Conservation (phyloP, 2,797 vertebrate species). For the Eutrigla gurnardus region DNA sequence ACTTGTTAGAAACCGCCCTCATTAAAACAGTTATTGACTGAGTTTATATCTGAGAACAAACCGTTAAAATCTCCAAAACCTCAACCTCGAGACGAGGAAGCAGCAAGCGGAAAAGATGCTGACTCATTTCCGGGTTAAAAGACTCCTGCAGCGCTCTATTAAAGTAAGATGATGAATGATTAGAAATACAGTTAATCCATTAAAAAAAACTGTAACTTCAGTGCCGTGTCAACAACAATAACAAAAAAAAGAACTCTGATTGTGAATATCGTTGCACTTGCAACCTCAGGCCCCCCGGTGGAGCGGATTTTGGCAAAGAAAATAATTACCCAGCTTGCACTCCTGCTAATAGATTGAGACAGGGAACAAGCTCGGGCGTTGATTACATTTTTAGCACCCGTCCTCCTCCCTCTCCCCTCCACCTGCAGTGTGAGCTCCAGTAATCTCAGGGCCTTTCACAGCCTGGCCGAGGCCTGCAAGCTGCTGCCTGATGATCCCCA, state of each 20-base stretch:
- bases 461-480: conserved; percentile 65
- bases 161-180: too few relatives aligned
- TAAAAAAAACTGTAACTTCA: not conserved
- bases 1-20: too few relatives aligned
- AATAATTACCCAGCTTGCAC: conserved; percentile 64
- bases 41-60: too few relatives aligned
- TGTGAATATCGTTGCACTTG: conserved; percentile 63
- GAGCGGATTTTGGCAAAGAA: conserved; percentile 54
- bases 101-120: too few relatives aligned
- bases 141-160: too few relatives aligned
- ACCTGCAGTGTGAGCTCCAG: conserved; percentile 70
- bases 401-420: conserved; percentile 40
- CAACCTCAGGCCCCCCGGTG: conserved; percentile 19
- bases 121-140: too few relatives aligned
- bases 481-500: conserved; percentile 66
- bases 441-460: conserved; percentile 69
- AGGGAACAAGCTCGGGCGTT: conserved; percentile 54
- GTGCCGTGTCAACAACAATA: conserved; percentile 14
- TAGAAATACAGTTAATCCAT: not conserved
- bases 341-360: conserved; percentile 70
- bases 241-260: conserved; percentile 21
- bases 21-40: too few relatives aligned
- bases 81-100: too few relatives aligned
- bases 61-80: too few relatives aligned
- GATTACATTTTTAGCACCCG: conserved; percentile 77